Percentiles rank a stretch among this genome's conserved stretches.
Evolutionary conservation across 64 coral and sea anemone species (phyloP).

Genomic region (Montipora foliosa): DNA sequence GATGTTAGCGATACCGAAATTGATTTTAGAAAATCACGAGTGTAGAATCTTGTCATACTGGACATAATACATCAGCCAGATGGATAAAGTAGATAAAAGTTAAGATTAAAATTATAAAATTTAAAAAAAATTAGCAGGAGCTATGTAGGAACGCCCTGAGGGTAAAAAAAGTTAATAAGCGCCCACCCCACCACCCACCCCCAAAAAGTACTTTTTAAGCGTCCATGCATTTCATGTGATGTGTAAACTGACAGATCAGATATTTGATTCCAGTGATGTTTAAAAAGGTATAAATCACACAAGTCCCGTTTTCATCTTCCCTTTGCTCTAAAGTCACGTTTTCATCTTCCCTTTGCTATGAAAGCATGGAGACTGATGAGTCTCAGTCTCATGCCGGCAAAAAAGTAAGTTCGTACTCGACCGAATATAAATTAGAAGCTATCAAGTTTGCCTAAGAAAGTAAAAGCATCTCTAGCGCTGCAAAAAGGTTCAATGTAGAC

Average conservation of each 20-base stretch:
- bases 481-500: slow-evolving; percentile 43
- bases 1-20: too few relatives aligned
- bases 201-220: too few relatives aligned
- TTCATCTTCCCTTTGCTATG: slow-evolving; percentile 44
- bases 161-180: too few relatives aligned
- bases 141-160: too few relatives aligned
- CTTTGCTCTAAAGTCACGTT: slow-evolving; percentile 13
- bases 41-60: too few relatives aligned
- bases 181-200: too few relatives aligned
- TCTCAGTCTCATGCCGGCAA: slow-evolving; percentile 51
- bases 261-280: slow-evolving; percentile 19
- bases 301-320: too few relatives aligned
- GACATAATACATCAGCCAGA: too few relatives aligned
- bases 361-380: slow-evolving; percentile 50
- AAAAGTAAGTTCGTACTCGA: slow-evolving; percentile 39
- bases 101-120: too few relatives aligned
- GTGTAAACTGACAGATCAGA: slow-evolving; percentile 28
- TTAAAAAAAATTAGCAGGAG: too few relatives aligned
- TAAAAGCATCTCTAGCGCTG: slow-evolving; percentile 33
- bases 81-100: too few relatives aligned
- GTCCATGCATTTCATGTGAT: not conserved
- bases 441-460: slow-evolving; percentile 30
- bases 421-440: slow-evolving; percentile 59
- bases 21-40: too few relatives aligned
- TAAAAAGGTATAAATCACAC: slow-evolving; percentile 36